Conservation (phyloP, 2,888 invertebrate genomes). For the Eubasilissa splendida region DNA sequence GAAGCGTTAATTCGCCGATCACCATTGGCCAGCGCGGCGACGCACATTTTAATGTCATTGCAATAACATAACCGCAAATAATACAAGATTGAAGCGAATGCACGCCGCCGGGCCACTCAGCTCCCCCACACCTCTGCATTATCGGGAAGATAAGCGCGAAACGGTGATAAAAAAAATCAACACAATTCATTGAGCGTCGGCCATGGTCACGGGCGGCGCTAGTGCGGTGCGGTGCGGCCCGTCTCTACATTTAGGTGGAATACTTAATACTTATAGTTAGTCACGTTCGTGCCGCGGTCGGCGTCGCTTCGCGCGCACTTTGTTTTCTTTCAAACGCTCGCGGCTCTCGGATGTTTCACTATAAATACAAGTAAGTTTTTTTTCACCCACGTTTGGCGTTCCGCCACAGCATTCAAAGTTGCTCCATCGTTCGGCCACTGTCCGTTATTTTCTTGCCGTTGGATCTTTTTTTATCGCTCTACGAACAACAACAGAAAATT, state of each 20-base stretch:
- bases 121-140: conserved; percentile 7
- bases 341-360: conserved; percentile 35
- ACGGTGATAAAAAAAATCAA: background rate
- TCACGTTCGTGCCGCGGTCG: conserved; percentile 11
- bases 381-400: conserved; percentile 18
- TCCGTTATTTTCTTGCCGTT: background rate
- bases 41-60: too few relatives aligned
- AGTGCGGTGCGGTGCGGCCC: background rate
- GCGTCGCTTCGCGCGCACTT: conserved; percentile 24
- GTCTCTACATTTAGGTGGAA: conserved; percentile 11
- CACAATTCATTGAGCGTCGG: background rate
- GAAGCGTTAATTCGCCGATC: too few relatives aligned
- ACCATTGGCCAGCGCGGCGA: too few relatives aligned
- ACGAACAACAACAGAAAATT: background rate
- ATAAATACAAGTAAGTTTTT: conserved; percentile 46
- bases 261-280: background rate
- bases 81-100: too few relatives aligned
- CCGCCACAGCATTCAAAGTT: background rate
- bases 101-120: too few relatives aligned
- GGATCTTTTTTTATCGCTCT: background rate
- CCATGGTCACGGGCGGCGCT: background rate
- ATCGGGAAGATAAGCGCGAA: conserved; percentile 27
- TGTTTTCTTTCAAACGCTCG: background rate
- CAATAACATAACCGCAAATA: too few relatives aligned
- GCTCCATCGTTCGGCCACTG: background rate